Percentiles rank a stretch among this genome's conserved stretches.
phyloP scores from a whole-genome alignment of 2,888 invertebrate genomes.

The Melitaea athalia region DNA sequence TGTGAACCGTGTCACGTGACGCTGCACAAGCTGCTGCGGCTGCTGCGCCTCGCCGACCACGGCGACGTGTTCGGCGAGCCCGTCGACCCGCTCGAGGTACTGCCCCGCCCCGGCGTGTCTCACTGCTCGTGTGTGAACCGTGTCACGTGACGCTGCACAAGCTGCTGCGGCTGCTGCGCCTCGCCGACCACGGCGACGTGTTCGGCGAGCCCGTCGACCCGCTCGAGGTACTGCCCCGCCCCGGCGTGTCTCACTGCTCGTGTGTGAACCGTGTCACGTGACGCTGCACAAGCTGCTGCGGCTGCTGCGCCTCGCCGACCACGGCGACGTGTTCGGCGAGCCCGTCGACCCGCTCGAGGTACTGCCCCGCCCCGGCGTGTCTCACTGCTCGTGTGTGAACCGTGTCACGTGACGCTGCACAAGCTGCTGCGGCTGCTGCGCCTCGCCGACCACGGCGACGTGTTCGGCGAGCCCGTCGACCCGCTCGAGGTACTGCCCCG shows the following conservation, averaged over 20 bases:
- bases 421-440: conserved; percentile 89
- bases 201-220: too few species aligned
- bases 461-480: conserved; percentile 97
- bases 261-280: too few species aligned
- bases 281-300: too few species aligned
- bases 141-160: conserved; percentile 89
- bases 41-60: conserved; percentile 89
- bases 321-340: too few species aligned
- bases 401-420: conserved; percentile 75
- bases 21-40: conserved; percentile 88
- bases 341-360: too few species aligned
- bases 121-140: conserved; percentile 90
- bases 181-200: too few species aligned
- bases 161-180: conserved; percentile 71
- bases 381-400: too few species aligned
- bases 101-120: not conserved
- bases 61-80: conserved; percentile 96
- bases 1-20: conserved; percentile 47
- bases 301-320: too few species aligned
- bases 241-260: too few species aligned
- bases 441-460: conserved; percentile 90
- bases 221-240: too few species aligned
- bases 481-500: conserved; percentile 84
- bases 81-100: conserved; percentile 90
- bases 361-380: too few species aligned